These are phyloP conservation scores for Pterocles orientalis DNA, from an alignment of 2,113 vertebrate species.

Conservation along the genomic window DNA sequence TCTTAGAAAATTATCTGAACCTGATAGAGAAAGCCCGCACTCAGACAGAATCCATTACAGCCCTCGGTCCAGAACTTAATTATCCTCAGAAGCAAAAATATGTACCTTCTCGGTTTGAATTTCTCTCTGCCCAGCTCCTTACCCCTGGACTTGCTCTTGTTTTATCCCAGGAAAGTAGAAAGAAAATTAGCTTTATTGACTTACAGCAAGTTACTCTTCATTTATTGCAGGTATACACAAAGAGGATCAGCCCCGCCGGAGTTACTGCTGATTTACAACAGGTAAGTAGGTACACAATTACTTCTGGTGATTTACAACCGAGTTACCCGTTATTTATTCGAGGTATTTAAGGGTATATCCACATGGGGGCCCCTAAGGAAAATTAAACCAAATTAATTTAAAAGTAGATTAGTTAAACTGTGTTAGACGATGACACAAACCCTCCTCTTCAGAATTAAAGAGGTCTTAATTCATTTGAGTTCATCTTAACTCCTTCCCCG, in stretches of 20 bases:
- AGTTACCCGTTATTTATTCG: conserved; percentile 60
- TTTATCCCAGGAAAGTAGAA: conserved; percentile 11
- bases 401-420: conserved; percentile 60
- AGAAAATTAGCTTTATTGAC: conserved; percentile 59
- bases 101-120: not conserved
- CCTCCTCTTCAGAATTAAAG: conserved; percentile 6
- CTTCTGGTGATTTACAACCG: conserved; percentile 38
- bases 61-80: not conserved
- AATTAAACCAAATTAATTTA: conserved; percentile 69
- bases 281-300: conserved; percentile 55
- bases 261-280: conserved; percentile 50
- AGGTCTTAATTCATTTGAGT: conserved; percentile 5
- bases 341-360: conserved; percentile 54
- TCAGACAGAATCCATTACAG: not conserved
- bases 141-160: not conserved
- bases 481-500: not conserved
- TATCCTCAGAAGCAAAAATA: not conserved
- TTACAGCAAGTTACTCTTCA: conserved; percentile 34
- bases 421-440: conserved; percentile 37
- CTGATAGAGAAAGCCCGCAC: not conserved
- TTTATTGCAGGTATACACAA: conserved; percentile 22
- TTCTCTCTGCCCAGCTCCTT: not conserved
- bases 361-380: conserved; percentile 53
- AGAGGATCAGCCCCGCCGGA: conserved; percentile 43
- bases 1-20: not conserved